These are phyloP conservation scores for Nyctibius bracteatus DNA, from an alignment of 2,113 vertebrate species.

Conservation along the genomic window DNA sequence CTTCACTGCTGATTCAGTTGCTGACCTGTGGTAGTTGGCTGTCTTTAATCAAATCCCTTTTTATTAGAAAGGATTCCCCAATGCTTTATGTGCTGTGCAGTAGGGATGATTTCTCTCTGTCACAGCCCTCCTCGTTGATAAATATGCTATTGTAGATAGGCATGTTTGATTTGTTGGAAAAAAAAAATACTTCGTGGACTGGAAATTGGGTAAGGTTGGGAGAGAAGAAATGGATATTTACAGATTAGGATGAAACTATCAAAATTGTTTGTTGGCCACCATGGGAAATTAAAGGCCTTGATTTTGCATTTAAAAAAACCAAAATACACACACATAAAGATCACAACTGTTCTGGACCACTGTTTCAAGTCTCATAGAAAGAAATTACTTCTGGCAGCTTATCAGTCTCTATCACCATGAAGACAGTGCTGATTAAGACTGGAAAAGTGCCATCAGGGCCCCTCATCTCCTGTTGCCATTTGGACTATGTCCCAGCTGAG, in stretches of 20 bases:
- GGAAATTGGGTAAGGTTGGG: background rate
- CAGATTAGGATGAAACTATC: slow-evolving; percentile 17
- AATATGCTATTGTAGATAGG: background rate
- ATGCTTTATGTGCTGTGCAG: background rate
- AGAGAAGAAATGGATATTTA: slow-evolving; percentile 23
- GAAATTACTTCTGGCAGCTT: slow-evolving; percentile 8
- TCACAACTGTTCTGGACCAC: slow-evolving; percentile 4
- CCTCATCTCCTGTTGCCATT: slow-evolving; percentile 48
- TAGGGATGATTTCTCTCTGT: background rate
- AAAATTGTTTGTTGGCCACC: background rate
- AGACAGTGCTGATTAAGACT: slow-evolving; percentile 45
- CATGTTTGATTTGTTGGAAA: background rate
- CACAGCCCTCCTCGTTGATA: background rate
- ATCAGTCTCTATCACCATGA: background rate
- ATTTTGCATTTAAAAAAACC: background rate
- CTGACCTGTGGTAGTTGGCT: slow-evolving; percentile 8
- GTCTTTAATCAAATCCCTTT: slow-evolving; percentile 44
- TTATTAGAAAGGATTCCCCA: slow-evolving; percentile 38
- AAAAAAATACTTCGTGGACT: background rate
- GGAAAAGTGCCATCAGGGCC: slow-evolving; percentile 22
- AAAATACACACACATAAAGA: background rate
- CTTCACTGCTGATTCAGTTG: slow-evolving; percentile 31
- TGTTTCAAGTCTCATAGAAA: slow-evolving; percentile 23
- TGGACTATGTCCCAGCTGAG: slow-evolving; percentile 26
- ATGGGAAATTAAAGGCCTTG: background rate